A percentile compares a stretch with the other conserved stretches of the same genome.
Conservation (phyloP, 2,113 vertebrate genomes). For the Triplophysa dalaica region DNA sequence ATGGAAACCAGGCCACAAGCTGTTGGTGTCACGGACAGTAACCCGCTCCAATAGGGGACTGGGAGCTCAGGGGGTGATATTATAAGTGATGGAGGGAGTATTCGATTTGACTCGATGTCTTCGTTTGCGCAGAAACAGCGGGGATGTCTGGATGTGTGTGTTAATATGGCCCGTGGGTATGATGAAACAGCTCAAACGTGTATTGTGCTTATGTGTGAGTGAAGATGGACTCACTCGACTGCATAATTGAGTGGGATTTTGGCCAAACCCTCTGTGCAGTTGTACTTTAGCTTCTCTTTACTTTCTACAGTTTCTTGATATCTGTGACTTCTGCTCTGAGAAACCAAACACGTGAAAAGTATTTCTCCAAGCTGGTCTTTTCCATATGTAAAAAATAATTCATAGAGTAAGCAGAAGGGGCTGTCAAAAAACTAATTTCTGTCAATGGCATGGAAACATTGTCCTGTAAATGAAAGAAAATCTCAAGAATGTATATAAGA, state of each 20-base stretch:
- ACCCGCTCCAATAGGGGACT: background rate
- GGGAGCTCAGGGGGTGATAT: background rate
- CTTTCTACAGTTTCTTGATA: slow-evolving; percentile 30
- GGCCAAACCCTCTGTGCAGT: slow-evolving; percentile 43
- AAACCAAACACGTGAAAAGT: background rate
- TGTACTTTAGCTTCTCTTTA: slow-evolving; percentile 26
- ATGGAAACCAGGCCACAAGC: background rate
- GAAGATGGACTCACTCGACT: slow-evolving; percentile 45
- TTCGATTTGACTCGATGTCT: background rate
- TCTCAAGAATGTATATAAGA: no score
- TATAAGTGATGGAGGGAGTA: background rate
- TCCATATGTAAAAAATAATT: no score
- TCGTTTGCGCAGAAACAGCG: background rate
- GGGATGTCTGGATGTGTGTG: slow-evolving; percentile 35
- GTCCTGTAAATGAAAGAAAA: no score
- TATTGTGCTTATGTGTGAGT: slow-evolving; percentile 46
- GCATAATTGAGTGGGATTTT: slow-evolving; percentile 59
- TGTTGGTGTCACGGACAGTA: slow-evolving; percentile 13
- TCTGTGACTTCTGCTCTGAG: slow-evolving; percentile 22
- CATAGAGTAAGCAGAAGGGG: no score
- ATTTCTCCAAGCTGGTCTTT: no score
- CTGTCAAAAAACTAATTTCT: no score
- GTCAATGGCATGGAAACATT: no score
- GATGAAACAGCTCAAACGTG: slow-evolving; percentile 50
- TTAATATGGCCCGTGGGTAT: slow-evolving; percentile 40